A percentile compares a stretch with the other conserved stretches of the same genome.
Conservation (phyloP, 1,140 invertebrate species). For the Aphelenchoides avenae region DNA sequence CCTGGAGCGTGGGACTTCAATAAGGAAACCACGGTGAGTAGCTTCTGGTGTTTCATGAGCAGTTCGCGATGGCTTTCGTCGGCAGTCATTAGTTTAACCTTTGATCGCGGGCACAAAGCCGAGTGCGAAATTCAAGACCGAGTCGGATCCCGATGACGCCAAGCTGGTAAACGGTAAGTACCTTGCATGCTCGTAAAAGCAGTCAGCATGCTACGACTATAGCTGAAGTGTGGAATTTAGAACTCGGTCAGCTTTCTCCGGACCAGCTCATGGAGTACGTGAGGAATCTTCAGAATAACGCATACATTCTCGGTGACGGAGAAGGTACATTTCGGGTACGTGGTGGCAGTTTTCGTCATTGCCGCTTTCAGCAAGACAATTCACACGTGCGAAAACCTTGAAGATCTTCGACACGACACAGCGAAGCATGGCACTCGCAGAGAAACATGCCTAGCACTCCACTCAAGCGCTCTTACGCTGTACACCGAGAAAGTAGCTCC, state of each 20-base stretch:
- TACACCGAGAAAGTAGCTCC: no score
- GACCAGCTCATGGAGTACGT: conserved; percentile 45
- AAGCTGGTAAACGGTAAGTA: conserved; percentile 37
- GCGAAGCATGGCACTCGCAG: not conserved
- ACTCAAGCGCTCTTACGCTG: no score
- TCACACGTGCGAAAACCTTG: conserved; percentile 30
- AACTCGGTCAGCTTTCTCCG: conserved; percentile 40
- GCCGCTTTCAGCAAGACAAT: conserved; percentile 25
- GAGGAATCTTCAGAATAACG: conserved; percentile 23
- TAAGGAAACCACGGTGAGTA: conserved; percentile 23
- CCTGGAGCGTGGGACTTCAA: conserved; percentile 19
- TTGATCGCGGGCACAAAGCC: conserved; percentile 4
- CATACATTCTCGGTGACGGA: conserved; percentile 20
- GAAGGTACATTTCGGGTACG: conserved; percentile 23
- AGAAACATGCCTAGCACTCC: no score
- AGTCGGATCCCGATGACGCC: conserved; percentile 41
- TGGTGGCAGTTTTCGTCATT: not conserved
- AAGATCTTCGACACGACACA: conserved; percentile 21
- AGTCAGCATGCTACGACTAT: no score
- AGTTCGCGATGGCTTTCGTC: not conserved
- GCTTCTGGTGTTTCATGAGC: not conserved
- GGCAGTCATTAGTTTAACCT: conserved; percentile 20
- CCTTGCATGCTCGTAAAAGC: no score
- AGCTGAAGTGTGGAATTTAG: conserved; percentile 12
- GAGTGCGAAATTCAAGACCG: conserved; percentile 31